Evolutionary conservation across 2,113 vertebrate species (phyloP).

Genomic region (Ochotona princeps): DNA sequence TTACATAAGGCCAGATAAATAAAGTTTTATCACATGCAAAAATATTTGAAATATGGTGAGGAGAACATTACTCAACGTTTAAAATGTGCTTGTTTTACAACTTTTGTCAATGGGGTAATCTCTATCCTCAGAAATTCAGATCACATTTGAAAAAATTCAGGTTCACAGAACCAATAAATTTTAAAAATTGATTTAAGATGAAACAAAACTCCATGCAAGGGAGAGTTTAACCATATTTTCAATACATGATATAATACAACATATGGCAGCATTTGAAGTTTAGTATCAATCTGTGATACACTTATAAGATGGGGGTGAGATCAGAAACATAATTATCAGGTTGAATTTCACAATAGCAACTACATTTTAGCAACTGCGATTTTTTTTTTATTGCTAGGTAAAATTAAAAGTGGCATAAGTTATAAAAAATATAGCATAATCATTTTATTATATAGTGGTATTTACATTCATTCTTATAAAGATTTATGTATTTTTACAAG

Average conservation of each 20-base stretch:
- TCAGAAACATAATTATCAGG: not conserved
- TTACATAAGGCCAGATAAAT: constrained; percentile 23
- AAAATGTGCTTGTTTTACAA: constrained; percentile 43
- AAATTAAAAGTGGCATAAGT: constrained; percentile 15
- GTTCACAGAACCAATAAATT: constrained; percentile 41
- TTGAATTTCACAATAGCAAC: constrained; percentile 40
- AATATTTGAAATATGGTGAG: constrained; percentile 47
- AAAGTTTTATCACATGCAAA: not conserved
- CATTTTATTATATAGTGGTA: not conserved
- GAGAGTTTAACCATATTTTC: not conserved
- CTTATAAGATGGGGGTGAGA: not conserved
- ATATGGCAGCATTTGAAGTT: not conserved
- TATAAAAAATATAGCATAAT: not conserved
- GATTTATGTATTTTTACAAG: too few relatives aligned
- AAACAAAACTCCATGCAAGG: constrained; percentile 9
- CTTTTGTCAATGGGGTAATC: not conserved
- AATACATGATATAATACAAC: not conserved
- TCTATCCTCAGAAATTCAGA: constrained; percentile 26
- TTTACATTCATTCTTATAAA: not conserved
- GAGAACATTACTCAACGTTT: constrained; percentile 35
- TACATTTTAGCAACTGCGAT: not conserved
- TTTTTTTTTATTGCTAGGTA: constrained; percentile 32
- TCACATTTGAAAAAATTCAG: constrained; percentile 48
- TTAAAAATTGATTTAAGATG: not conserved
- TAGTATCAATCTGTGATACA: not conserved